Evolutionary conservation across 2,888 invertebrate species (phyloP).

Genomic region (Acronicta alni): DNA sequence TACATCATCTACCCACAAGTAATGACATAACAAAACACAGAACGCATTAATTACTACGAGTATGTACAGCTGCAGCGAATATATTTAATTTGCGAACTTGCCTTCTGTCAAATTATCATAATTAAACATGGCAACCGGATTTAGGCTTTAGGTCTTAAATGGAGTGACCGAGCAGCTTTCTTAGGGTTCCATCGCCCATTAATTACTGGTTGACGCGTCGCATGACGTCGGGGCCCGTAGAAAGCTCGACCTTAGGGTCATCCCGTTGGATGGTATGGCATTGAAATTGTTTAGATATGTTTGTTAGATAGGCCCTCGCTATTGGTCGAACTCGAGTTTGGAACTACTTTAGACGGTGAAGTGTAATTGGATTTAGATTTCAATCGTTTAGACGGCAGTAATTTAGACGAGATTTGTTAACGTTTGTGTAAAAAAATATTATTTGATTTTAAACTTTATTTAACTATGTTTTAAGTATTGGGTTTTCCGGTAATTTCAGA

Average conservation of each 20-base stretch:
- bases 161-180: slow-evolving; percentile 57
- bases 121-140: slow-evolving; percentile 50
- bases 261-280: slow-evolving; percentile 54
- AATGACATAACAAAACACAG: slow-evolving; percentile 29
- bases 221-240: slow-evolving; percentile 73
- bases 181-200: slow-evolving; percentile 64
- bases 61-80: slow-evolving; percentile 21
- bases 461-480: not conserved
- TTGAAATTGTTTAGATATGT: slow-evolving; percentile 60
- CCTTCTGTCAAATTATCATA: slow-evolving; percentile 55
- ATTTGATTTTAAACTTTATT: not conserved
- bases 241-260: slow-evolving; percentile 81
- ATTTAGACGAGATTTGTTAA: slow-evolving; percentile 20
- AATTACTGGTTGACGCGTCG: slow-evolving; percentile 75
- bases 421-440: not conserved
- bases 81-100: slow-evolving; percentile 47
- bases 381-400: slow-evolving; percentile 37
- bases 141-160: slow-evolving; percentile 34
- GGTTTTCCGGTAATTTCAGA: not conserved
- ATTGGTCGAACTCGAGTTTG: slow-evolving; percentile 41
- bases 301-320: slow-evolving; percentile 46
- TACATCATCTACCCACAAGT: slow-evolving; percentile 22
- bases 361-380: slow-evolving; percentile 55
- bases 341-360: slow-evolving; percentile 29
- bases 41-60: slow-evolving; percentile 25